Percentiles rank a stretch among this genome's conserved stretches.
Evolutionary conservation across 2,797 vertebrate species (phyloP).

Genomic region (Etheostoma nigrum): DNA sequence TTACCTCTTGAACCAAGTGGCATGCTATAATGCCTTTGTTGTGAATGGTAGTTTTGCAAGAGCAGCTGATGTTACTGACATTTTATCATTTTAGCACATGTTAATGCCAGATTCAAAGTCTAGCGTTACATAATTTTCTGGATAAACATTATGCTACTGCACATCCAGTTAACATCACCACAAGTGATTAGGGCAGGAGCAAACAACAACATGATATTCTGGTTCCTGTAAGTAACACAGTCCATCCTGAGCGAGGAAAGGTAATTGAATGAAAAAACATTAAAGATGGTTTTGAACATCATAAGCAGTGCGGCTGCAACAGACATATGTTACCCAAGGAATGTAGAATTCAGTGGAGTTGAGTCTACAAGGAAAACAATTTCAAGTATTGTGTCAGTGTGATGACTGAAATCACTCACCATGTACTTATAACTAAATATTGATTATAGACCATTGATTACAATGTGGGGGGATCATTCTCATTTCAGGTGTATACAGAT

Average conservation of each 20-base stretch:
- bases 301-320: not conserved
- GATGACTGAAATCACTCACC: not conserved
- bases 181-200: not conserved
- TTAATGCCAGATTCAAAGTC: slow-evolving; percentile 16
- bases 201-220: slow-evolving; percentile 10
- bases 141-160: slow-evolving; percentile 10
- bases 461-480: not conserved
- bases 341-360: not conserved
- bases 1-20: not conserved
- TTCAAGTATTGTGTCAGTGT: not conserved
- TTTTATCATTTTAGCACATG: slow-evolving; percentile 1
- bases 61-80: slow-evolving; percentile 16
- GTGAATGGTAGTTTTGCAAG: not conserved
- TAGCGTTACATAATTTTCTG: slow-evolving; percentile 13
- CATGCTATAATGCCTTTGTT: slow-evolving; percentile 5
- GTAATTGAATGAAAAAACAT: slow-evolving; percentile 3
- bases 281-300: not conserved
- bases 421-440: not conserved
- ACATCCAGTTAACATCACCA: slow-evolving; percentile 19
- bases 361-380: not conserved
- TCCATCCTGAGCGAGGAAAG: not conserved
- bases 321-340: not conserved
- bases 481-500: not conserved
- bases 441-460: slow-evolving; percentile 15
- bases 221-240: slow-evolving; percentile 1